These are phyloP conservation scores for Drosophila acutilabella DNA, from an alignment of 2,888 invertebrate species.

Conservation along the genomic window DNA sequence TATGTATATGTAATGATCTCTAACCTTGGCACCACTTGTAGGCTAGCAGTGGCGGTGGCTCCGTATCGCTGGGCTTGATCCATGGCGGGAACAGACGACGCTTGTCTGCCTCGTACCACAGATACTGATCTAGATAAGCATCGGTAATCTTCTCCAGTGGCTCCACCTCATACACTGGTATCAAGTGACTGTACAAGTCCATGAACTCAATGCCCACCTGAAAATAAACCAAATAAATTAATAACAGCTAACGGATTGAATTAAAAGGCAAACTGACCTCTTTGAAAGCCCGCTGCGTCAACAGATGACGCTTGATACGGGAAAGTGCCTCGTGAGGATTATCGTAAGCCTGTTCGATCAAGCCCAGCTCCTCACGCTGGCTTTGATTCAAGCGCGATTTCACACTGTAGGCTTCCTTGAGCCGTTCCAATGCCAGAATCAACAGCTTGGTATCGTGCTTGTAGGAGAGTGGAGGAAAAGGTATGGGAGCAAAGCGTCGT, in stretches of 20 bases:
- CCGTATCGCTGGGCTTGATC: conserved; percentile 99
- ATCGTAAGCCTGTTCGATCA: conserved; percentile 99
- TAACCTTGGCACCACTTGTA: conserved; percentile 99
- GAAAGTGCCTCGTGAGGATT: conserved; percentile 99
- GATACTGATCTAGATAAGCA: conserved; percentile 99
- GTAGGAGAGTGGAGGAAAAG: conserved; percentile 99
- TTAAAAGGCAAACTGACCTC: conserved; percentile 87
- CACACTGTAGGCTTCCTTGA: conserved; percentile 99
- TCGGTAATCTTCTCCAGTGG: conserved; percentile 99
- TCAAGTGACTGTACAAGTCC: conserved; percentile 99
- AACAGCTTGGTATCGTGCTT: conserved; percentile 99
- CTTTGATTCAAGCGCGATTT: conserved; percentile 99
- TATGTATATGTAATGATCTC: not conserved
- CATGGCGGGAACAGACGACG: conserved; percentile 98
- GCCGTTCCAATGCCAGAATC: conserved; percentile 97
- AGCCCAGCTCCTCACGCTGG: conserved; percentile 98
- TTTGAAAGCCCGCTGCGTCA: conserved; percentile 99
- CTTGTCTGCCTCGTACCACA: conserved; percentile 99
- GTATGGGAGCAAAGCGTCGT: conserved; percentile 98
- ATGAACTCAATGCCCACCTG: conserved; percentile 99
- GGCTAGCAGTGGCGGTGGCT: conserved; percentile 95
- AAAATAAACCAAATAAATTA: conserved; percentile 19
- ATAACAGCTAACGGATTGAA: not conserved
- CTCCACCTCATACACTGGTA: conserved; percentile 99
- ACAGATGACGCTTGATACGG: conserved; percentile 98